Evolutionary conservation across 2,888 invertebrate species (phyloP).

Genomic region (Aphodius sticticus): DNA sequence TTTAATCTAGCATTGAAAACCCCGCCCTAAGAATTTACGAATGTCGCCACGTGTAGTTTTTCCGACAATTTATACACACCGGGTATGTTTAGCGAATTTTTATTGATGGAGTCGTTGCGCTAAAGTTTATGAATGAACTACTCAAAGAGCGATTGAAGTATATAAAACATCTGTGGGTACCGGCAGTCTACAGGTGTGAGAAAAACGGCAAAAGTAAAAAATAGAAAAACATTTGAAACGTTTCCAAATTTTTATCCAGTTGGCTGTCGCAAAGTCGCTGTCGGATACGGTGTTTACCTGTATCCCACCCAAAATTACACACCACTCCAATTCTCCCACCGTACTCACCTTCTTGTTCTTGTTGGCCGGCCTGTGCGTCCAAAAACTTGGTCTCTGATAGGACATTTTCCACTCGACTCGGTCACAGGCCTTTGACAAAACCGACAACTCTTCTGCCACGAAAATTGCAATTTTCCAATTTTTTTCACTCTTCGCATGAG

Average conservation of each 20-base stretch:
- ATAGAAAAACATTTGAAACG: background rate
- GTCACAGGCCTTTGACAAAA: constrained; percentile 44
- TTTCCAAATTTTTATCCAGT: background rate
- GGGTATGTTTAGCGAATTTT: too few relatives aligned
- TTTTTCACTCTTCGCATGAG: constrained; percentile 48
- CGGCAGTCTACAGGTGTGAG: background rate
- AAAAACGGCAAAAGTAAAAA: background rate
- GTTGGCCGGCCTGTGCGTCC: constrained; percentile 62
- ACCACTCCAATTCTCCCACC: background rate
- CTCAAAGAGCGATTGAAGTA: background rate
- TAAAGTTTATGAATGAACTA: too few relatives aligned
- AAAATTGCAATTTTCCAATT: constrained; percentile 43
- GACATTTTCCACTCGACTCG: constrained; percentile 58
- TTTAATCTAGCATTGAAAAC: too few relatives aligned
- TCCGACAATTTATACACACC: too few relatives aligned
- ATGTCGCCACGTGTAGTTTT: too few relatives aligned
- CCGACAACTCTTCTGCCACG: constrained; percentile 38
- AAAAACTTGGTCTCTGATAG: constrained; percentile 71
- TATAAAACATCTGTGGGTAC: background rate
- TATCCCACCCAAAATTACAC: background rate
- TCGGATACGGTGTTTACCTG: background rate
- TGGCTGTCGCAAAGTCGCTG: background rate
- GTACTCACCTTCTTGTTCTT: constrained; percentile 59
- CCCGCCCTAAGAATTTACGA: too few relatives aligned
- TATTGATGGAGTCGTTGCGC: too few relatives aligned